Evolutionary conservation across 2,113 vertebrate genomes (phyloP).

Genomic region (Gnathonemus echidnorhynchus): DNA sequence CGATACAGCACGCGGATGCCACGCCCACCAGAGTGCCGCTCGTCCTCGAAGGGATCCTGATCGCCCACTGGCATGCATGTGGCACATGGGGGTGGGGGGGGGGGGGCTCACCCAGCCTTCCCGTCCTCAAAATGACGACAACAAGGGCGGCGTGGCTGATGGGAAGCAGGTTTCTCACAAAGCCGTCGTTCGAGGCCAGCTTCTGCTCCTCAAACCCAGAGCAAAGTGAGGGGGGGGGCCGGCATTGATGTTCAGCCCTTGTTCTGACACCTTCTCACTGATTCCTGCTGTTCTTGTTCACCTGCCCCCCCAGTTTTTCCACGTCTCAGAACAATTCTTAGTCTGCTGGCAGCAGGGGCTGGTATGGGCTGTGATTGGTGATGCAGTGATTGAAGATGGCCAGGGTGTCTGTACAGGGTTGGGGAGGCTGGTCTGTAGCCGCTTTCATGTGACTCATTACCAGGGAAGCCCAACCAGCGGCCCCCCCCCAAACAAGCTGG

Average conservation of each 20-base stretch:
- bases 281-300: background rate
- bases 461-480: background rate
- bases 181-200: background rate
- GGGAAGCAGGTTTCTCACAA: background rate
- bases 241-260: background rate
- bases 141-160: background rate
- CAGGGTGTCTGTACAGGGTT: background rate
- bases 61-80: background rate
- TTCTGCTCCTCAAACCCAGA: background rate
- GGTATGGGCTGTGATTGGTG: background rate
- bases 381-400: background rate
- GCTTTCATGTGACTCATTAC: constrained; percentile 18
- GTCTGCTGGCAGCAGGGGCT: background rate
- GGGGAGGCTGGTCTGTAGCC: background rate
- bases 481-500: background rate
- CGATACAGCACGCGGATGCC: background rate
- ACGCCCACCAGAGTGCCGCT: background rate
- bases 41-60: background rate
- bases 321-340: background rate
- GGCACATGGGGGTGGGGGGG: background rate
- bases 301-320: background rate
- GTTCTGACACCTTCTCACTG: background rate
- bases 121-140: background rate
- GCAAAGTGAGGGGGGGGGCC: background rate
- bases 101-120: background rate